Evolutionary conservation across 2,113 vertebrate genomes (phyloP).

Genomic region (Ophthalmolycus amberensis): DNA sequence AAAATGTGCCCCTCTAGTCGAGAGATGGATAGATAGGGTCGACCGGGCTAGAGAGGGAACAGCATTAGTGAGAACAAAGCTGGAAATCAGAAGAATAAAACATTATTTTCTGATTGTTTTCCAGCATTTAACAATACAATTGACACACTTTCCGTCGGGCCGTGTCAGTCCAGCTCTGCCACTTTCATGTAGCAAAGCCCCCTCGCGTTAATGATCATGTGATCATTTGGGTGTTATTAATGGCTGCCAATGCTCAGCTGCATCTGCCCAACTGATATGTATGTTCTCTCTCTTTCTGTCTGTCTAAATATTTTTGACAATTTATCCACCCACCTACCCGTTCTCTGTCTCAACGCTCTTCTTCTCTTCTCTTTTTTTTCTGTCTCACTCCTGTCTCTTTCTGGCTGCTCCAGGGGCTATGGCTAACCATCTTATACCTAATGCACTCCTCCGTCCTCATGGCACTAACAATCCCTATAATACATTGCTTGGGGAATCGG

Average conservation of each 20-base stretch:
- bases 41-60: not conserved
- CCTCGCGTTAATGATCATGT: slow-evolving; percentile 70
- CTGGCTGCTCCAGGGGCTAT: slow-evolving; percentile 98
- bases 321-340: slow-evolving; percentile 52
- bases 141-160: slow-evolving; percentile 54
- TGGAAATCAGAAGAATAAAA: not conserved
- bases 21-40: not conserved
- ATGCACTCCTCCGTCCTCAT: slow-evolving; percentile 99
- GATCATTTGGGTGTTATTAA: slow-evolving; percentile 80
- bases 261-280: slow-evolving; percentile 94
- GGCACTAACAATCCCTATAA: slow-evolving; percentile 99
- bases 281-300: slow-evolving; percentile 78
- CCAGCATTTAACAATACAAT: slow-evolving; percentile 26
- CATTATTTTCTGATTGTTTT: no score
- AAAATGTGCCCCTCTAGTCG: not conserved
- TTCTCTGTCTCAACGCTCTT: slow-evolving; percentile 40
- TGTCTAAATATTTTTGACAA: slow-evolving; percentile 54
- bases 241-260: slow-evolving; percentile 87
- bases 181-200: slow-evolving; percentile 57
- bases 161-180: slow-evolving; percentile 57
- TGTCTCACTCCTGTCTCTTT: slow-evolving; percentile 88
- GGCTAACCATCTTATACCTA: slow-evolving; percentile 99
- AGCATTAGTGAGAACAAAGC: not conserved
- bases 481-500: slow-evolving; percentile 99
- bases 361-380: slow-evolving; percentile 10